Evolutionary conservation across 2,797 vertebrate species (phyloP).

Genomic region (Clarias fuscus): DNA sequence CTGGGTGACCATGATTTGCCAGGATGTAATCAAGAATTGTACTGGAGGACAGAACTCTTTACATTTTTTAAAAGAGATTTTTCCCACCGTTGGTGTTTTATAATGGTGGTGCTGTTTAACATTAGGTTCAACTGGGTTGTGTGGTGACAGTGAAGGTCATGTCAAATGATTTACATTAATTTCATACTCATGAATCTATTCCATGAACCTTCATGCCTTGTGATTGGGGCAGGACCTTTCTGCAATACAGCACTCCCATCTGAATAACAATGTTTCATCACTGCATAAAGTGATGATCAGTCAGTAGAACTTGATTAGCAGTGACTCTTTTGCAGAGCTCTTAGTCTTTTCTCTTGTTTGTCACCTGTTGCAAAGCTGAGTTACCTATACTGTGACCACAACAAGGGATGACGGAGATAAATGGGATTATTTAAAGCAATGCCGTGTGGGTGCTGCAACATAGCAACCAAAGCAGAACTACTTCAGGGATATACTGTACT

Average conservation of each 20-base stretch:
- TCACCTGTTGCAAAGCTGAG: not conserved
- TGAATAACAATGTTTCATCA: not conserved
- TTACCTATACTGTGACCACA: not conserved
- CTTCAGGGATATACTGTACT: not conserved
- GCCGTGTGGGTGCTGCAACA: not conserved
- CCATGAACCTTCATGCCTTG: not conserved
- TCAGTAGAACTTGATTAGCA: not conserved
- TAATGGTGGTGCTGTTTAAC: not conserved
- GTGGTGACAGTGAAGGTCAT: not conserved
- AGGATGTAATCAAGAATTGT: not conserved
- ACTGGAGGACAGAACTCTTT: too few relatives aligned
- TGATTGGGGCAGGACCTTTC: not conserved
- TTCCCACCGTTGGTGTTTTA: not conserved
- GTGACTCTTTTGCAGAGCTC: not conserved
- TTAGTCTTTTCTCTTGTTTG: not conserved
- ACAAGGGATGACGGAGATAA: not conserved
- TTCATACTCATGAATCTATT: not conserved
- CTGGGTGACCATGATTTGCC: not conserved
- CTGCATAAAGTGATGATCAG: not conserved
- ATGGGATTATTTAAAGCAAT: not conserved
- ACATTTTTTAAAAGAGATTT: not conserved
- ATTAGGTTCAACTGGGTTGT: not conserved
- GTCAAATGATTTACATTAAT: not conserved
- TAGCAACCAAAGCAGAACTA: not conserved
- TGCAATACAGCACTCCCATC: not conserved